Evolutionary conservation across 2,113 vertebrate genomes (phyloP), one percentile per base, ranked within the genome.

Genomic region (Psilopogon haemacephalus): DNA sequence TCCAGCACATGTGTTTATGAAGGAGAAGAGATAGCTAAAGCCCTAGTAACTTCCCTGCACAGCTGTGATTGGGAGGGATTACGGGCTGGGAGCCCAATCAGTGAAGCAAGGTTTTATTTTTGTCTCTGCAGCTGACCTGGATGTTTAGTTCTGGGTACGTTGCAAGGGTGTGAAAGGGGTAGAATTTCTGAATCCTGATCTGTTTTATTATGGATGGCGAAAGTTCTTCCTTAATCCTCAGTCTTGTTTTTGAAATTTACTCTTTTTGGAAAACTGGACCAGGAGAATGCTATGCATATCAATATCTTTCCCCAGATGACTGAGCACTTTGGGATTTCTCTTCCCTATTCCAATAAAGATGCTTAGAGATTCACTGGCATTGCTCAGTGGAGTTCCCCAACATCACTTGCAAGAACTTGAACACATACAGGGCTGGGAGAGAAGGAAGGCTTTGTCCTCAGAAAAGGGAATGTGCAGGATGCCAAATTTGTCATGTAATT

Each of bases 71-170:
- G 89, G 82, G 91, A 72, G 46, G 56, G 85, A 76, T 84, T 83
- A 77, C 7, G 62, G 94, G 94, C 94, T 81, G 89, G 93, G 82
- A 89, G 96, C 95, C 95, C 79, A 55, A 94, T 73, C 87, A 58
- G 48, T 96, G 93, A 95, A 96, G 94, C 87, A 88, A 94, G 54
- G 56, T 91, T 96, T 96, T 96, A 95, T 96, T 96, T 96, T 94
- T 0, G 87, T 96, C 95, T 78, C 35, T 84, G 91, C 96, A 96
- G 96, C 96, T 96, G 96, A 96, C 93, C 91, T 96, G 96, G 82
- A 96, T 96, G 93, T 94, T 93, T 93, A 96, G 91, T 93, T 85
- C 94, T 91, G 89, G 44, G 26, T 84, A 91, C 91, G 85, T 72
- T 59, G 89, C 88, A 96, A 96, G 96, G 91, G 89, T 93, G 91